These are phyloP conservation scores for Clivina fossor DNA, from an alignment of 2,888 invertebrate species.

Conservation along the genomic window DNA sequence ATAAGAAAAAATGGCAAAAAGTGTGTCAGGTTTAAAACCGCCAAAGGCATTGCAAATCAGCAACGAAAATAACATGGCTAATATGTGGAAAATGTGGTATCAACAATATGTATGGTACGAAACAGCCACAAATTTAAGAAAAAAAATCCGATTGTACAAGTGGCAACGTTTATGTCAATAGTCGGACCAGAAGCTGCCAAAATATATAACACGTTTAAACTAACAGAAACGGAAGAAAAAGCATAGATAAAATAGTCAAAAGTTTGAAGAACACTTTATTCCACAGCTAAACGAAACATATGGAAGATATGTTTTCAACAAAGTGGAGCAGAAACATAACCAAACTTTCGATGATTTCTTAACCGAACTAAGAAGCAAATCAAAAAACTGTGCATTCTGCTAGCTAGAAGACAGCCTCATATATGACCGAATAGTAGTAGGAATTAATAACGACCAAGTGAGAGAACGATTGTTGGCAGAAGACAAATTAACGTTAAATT, in stretches of 20 bases:
- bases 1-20: not conserved
- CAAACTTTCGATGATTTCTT: constrained; percentile 35
- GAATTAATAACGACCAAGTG: constrained; percentile 24
- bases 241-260: constrained; percentile 24
- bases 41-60: not conserved
- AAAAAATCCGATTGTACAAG: constrained; percentile 24
- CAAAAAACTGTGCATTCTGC: constrained; percentile 33
- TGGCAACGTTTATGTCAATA: constrained; percentile 27
- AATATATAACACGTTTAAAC: constrained; percentile 32
- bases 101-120: not conserved
- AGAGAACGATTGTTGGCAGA: constrained; percentile 27
- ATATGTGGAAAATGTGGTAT: not conserved
- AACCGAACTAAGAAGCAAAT: constrained; percentile 28
- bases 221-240: constrained; percentile 20
- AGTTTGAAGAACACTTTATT: constrained; percentile 34
- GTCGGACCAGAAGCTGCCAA: constrained; percentile 27
- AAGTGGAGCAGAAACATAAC: constrained; percentile 21
- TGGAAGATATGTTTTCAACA: constrained; percentile 34
- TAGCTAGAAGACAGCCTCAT: constrained; percentile 33
- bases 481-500: not conserved
- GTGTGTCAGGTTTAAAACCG: not conserved
- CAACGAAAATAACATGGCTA: no score
- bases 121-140: constrained; percentile 12
- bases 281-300: constrained; percentile 35
- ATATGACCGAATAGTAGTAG: constrained; percentile 33